phyloP scores from a whole-genome alignment of 2,113 vertebrate genomes.

The Prionailurus viverrinus region DNA sequence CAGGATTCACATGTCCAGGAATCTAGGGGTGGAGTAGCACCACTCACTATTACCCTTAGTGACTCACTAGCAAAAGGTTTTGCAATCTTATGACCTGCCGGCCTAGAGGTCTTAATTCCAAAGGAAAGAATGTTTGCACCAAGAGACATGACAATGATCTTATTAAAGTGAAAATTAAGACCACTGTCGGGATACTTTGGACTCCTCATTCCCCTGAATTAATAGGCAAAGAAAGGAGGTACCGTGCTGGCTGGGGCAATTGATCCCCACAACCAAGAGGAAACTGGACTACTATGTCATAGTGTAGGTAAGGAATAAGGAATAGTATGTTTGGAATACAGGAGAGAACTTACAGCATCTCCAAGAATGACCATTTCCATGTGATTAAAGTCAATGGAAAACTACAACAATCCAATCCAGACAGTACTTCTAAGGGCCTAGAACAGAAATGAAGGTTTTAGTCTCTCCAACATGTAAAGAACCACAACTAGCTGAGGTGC shows the following conservation, averaged over 20 bases:
- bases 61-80: neutral
- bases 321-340: neutral
- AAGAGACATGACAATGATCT: neutral
- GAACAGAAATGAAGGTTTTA: neutral
- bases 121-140: neutral
- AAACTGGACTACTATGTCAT: neutral
- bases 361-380: neutral
- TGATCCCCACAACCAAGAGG: neutral
- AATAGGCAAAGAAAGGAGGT: neutral
- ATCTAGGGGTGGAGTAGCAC: neutral
- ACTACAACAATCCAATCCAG: neutral
- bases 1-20: neutral
- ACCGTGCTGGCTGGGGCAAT: neutral
- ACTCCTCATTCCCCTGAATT: neutral
- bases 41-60: neutral
- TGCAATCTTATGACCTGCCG: too few species aligned
- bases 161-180: neutral
- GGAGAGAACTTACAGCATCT: neutral
- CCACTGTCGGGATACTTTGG: neutral
- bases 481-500: neutral
- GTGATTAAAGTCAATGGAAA: neutral
- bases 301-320: neutral
- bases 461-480: neutral
- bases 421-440: neutral
- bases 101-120: neutral